These are phyloP conservation scores for Pyrocephalus nanus DNA, from an alignment of 2,797 vertebrate genomes.

Conservation along the genomic window DNA sequence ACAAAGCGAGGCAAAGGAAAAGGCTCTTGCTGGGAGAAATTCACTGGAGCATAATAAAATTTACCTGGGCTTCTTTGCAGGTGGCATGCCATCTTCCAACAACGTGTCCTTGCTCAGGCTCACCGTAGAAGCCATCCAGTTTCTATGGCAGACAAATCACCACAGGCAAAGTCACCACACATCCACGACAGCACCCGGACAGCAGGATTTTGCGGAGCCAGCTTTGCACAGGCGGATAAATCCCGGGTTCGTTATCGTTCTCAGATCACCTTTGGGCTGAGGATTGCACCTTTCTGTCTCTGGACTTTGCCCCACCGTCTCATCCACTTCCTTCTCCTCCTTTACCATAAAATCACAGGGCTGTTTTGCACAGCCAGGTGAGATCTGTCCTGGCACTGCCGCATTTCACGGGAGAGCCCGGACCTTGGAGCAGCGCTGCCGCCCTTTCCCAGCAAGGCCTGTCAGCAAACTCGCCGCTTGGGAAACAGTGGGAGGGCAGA, in stretches of 20 bases:
- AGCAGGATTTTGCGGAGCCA: background rate
- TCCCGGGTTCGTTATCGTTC: background rate
- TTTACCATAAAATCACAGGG: background rate
- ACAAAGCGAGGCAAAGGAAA: background rate
- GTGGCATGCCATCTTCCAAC: conserved; percentile 85
- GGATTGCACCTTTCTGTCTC: background rate
- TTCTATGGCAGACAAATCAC: conserved; percentile 64
- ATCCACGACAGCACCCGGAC: background rate
- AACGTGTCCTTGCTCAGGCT: conserved; percentile 64
- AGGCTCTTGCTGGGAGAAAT: background rate
- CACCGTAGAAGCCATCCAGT: conserved; percentile 81
- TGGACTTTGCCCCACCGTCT: background rate
- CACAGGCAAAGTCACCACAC: conserved; percentile 5
- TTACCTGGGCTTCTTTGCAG: conserved; percentile 94
- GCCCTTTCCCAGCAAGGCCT: background rate
- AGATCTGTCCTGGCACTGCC: background rate
- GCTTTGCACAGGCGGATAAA: background rate
- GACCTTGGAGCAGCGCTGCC: background rate
- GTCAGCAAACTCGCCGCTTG: background rate
- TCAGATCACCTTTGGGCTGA: background rate
- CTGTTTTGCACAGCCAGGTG: background rate
- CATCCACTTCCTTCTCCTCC: background rate
- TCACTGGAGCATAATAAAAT: background rate
- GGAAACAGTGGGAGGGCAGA: background rate
- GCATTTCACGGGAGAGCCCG: background rate